phyloP scores from a whole-genome alignment of 2,888 invertebrate genomes.

The Anthrax anthrax region DNA sequence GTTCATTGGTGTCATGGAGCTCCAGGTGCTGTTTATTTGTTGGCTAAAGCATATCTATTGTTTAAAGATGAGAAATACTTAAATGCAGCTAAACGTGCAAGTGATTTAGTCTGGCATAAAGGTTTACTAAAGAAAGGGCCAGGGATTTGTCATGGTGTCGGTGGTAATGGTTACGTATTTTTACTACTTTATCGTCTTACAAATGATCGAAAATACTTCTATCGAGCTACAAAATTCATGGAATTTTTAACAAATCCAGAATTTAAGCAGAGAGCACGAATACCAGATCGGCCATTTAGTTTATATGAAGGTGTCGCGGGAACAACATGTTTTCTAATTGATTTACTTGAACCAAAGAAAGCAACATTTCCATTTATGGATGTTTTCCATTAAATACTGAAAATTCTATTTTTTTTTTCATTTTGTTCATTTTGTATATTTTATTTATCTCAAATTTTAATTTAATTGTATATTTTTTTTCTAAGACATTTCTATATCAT shows the following conservation, averaged over 20 bases:
- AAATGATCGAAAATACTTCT: constrained; percentile 51
- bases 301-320: constrained; percentile 80
- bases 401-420: too few relatives aligned
- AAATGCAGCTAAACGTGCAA: constrained; percentile 49
- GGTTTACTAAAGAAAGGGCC: constrained; percentile 78
- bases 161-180: constrained; percentile 71
- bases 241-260: constrained; percentile 53
- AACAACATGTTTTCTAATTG: constrained; percentile 66
- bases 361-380: constrained; percentile 77
- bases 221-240: constrained; percentile 61
- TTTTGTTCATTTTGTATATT: too few relatives aligned
- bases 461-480: too few relatives aligned
- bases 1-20: constrained; percentile 90
- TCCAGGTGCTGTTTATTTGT: constrained; percentile 61
- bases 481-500: too few relatives aligned
- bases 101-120: constrained; percentile 66
- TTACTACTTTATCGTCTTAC: constrained; percentile 62
- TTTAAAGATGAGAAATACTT: constrained; percentile 62
- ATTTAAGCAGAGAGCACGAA: constrained; percentile 50
- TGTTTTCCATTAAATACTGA: constrained; percentile 38
- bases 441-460: too few relatives aligned
- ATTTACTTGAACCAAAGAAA: constrained; percentile 54
- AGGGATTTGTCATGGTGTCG: constrained; percentile 78
- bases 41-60: constrained; percentile 59
- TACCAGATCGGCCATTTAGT: constrained; percentile 70